phyloP scores from a whole-genome alignment of 2,797 vertebrate genomes.

The Podarcis siculus region DNA sequence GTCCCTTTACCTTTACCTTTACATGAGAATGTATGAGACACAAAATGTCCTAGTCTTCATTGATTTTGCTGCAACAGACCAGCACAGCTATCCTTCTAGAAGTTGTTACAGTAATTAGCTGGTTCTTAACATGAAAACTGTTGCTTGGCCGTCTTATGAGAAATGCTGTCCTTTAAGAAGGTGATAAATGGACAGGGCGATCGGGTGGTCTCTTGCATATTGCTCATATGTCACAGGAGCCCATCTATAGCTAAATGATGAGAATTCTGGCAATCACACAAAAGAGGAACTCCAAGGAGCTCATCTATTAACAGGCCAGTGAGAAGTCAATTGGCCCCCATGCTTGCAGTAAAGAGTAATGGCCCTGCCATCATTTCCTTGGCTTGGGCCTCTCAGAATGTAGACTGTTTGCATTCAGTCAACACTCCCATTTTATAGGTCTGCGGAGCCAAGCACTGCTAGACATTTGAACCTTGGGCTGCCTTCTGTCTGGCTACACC shows the following conservation, averaged over 20 bases:
- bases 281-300: slow-evolving; percentile 32
- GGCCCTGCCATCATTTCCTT: slow-evolving; percentile 56
- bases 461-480: slow-evolving; percentile 81
- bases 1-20: too few species aligned
- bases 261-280: slow-evolving; percentile 11
- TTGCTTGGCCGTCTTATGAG: not conserved
- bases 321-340: not conserved
- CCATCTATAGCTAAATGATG: slow-evolving; percentile 38
- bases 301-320: slow-evolving; percentile 49
- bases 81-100: not conserved
- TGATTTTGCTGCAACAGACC: not conserved
- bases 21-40: not conserved
- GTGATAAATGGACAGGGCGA: slow-evolving; percentile 7
- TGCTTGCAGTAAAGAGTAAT: slow-evolving; percentile 56
- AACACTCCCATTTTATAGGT: slow-evolving; percentile 82
- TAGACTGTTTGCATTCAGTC: slow-evolving; percentile 80
- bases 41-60: not conserved
- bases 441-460: slow-evolving; percentile 80
- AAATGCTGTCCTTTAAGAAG: slow-evolving; percentile 33
- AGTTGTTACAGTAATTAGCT: not conserved
- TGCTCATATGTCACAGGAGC: not conserved
- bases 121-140: not conserved
- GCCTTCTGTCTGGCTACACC: slow-evolving; percentile 81
- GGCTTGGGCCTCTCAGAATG: slow-evolving; percentile 52
- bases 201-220: not conserved